Evolutionary conservation across 2,888 invertebrate species (phyloP).

Genomic region (Pomacea canaliculata): DNA sequence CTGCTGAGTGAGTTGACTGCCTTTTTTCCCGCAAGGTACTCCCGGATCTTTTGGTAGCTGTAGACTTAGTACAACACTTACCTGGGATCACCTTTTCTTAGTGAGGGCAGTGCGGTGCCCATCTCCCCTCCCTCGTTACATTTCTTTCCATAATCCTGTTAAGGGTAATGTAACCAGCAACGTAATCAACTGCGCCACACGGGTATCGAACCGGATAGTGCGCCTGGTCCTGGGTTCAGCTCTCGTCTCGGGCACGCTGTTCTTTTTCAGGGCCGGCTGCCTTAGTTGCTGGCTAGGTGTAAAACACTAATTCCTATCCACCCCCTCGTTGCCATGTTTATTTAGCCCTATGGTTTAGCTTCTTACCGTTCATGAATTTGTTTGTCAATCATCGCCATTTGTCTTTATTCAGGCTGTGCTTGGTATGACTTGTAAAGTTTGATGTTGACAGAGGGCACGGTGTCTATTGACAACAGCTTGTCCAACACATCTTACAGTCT

Average conservation of each 20-base stretch:
- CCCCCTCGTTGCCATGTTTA: background rate
- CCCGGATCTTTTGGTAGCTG: too few species aligned
- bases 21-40: too few species aligned
- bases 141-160: too few species aligned
- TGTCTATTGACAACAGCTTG: conserved; percentile 40
- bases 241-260: too few species aligned
- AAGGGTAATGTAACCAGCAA: too few species aligned
- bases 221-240: too few species aligned
- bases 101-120: background rate
- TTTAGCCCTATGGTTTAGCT: background rate
- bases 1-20: conserved; percentile 49
- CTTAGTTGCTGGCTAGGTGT: too few species aligned
- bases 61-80: too few species aligned
- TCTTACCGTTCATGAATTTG: background rate
- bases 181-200: too few species aligned
- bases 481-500: conserved; percentile 61
- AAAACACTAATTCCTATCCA: background rate
- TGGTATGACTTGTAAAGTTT: background rate
- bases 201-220: too few species aligned
- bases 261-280: too few species aligned
- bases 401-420: background rate
- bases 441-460: conserved; percentile 42
- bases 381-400: background rate
- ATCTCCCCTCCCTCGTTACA: background rate
- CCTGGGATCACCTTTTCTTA: too few species aligned